phyloP scores from a whole-genome alignment of 1,140 invertebrate species.

The Carposina sasakii region DNA sequence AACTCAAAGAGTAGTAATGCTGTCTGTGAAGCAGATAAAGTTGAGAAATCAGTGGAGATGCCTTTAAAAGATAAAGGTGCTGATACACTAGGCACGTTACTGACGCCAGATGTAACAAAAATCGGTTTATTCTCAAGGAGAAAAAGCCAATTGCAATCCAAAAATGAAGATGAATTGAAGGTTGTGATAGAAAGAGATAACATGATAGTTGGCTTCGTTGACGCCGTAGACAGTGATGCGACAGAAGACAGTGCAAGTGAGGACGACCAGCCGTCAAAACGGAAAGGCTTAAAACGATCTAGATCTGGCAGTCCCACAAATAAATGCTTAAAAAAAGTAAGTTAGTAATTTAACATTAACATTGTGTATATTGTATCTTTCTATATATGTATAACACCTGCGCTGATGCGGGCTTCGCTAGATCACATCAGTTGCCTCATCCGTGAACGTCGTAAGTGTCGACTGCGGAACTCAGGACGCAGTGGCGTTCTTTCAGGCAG shows the following conservation, averaged over 20 bases:
- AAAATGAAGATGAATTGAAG: slow-evolving; percentile 53
- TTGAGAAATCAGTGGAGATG: slow-evolving; percentile 16
- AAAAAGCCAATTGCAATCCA: slow-evolving; percentile 30
- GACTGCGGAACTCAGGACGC: too few species aligned
- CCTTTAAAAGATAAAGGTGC: slow-evolving; percentile 12
- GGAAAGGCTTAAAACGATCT: slow-evolving; percentile 37
- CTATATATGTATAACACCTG: too few species aligned
- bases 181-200: slow-evolving; percentile 65
- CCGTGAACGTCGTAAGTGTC: too few species aligned
- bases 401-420: too few species aligned
- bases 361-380: too few species aligned
- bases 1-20: slow-evolving; percentile 22
- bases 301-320: slow-evolving; percentile 44
- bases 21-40: slow-evolving; percentile 15
- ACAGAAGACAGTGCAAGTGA: slow-evolving; percentile 49
- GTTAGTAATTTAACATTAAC: too few species aligned
- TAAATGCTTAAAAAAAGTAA: slow-evolving; percentile 40
- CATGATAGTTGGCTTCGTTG: slow-evolving; percentile 61
- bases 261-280: slow-evolving; percentile 22
- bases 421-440: too few species aligned
- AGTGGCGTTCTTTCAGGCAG: too few species aligned
- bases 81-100: background rate
- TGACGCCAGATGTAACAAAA: slow-evolving; percentile 17
- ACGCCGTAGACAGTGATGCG: slow-evolving; percentile 51
- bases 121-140: slow-evolving; percentile 32